Conservation (phyloP, 1,140 invertebrate species). For the Neotoxoptera formosana region DNA sequence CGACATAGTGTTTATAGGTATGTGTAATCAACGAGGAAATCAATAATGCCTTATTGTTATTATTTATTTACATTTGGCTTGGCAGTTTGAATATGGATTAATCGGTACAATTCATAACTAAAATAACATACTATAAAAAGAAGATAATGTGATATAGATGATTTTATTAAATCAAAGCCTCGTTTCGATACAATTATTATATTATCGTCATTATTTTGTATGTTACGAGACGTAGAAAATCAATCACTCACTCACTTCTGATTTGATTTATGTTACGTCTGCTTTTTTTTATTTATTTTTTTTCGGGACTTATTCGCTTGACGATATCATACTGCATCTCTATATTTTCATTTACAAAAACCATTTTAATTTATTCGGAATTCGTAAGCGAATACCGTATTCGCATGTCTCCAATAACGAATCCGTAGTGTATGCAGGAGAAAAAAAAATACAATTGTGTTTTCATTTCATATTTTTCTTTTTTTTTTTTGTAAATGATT, state of each 20-base stretch:
- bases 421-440: neutral
- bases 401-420: conserved; percentile 6
- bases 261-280: neutral
- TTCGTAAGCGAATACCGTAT: neutral
- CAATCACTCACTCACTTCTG: neutral
- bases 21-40: neutral
- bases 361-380: neutral
- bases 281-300: neutral
- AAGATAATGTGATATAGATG: no score
- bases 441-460: conserved; percentile 20
- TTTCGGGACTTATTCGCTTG: neutral
- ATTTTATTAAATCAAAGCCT: neutral
- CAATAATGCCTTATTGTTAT: neutral
- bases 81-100: no score
- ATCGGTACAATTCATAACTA: no score
- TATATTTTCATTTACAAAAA: neutral
- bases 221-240: neutral
- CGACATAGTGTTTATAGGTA: neutral
- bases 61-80: no score
- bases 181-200: neutral
- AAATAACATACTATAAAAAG: no score
- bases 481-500: conserved; percentile 20
- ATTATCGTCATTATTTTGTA: neutral
- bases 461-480: conserved; percentile 27
- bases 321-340: neutral